Conservation (phyloP, 2,888 invertebrate species). For the Cylindroiulus punctatus region DNA sequence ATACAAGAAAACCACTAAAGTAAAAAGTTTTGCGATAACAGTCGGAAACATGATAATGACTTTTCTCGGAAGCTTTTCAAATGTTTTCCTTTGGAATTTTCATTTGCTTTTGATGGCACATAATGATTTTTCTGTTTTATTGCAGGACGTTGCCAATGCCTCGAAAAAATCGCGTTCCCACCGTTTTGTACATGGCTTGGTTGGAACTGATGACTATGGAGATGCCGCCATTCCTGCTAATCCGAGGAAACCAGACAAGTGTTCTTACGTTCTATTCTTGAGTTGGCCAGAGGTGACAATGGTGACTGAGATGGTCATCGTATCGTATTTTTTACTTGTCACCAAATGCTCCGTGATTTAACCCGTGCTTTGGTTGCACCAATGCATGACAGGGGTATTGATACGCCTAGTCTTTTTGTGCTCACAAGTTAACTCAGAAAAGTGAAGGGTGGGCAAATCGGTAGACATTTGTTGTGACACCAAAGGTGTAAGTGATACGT, state of each 20-base stretch:
- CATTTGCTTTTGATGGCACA: neutral
- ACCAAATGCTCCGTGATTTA: neutral
- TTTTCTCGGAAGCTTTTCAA: too few relatives aligned
- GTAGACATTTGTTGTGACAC: neutral
- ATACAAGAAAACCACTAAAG: too few relatives aligned
- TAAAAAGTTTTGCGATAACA: too few relatives aligned
- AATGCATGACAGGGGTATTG: neutral
- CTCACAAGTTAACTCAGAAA: neutral
- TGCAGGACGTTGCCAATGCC: constrained; percentile 57
- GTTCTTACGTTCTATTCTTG: constrained; percentile 56
- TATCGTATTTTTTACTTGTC: neutral
- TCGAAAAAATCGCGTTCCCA: constrained; percentile 53
- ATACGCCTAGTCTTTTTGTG: constrained; percentile 4
- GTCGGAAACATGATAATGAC: too few relatives aligned
- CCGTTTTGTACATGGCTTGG: constrained; percentile 56
- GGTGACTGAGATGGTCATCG: neutral
- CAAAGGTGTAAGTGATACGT: neutral
- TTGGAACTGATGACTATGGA: constrained; percentile 53
- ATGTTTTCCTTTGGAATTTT: too few relatives aligned
- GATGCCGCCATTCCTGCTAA: constrained; percentile 56
- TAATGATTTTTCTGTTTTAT: constrained; percentile 25
- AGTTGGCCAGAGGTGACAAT: neutral
- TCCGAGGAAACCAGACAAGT: constrained; percentile 56
- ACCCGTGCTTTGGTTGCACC: neutral
- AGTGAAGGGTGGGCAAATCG: neutral